These are phyloP conservation scores for Monodelphis domestica DNA, from an alignment of 2,797 vertebrate species.

Conservation along the genomic window DNA sequence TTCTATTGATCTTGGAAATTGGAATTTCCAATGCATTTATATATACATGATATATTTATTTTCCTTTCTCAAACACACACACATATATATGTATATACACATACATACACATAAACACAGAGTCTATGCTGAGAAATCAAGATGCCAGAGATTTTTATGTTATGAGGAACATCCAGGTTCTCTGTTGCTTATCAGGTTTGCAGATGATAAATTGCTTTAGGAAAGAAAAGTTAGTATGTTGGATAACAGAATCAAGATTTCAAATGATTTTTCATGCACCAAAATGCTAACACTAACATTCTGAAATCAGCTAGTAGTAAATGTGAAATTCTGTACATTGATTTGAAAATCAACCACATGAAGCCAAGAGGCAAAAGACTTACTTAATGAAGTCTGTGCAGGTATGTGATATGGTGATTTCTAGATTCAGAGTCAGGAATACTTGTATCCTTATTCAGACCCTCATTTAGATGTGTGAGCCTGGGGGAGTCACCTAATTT, in stretches of 20 bases:
- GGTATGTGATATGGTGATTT: not conserved
- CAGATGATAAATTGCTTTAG: conserved; percentile 20
- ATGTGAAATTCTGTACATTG: not conserved
- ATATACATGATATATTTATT: conserved; percentile 61
- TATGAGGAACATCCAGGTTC: conserved; percentile 13
- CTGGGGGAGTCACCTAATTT: not conserved
- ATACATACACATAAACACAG: conserved; percentile 53
- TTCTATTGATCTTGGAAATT: conserved; percentile 63
- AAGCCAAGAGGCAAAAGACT: not conserved
- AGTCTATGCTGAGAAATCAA: conserved; percentile 74
- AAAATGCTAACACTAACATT: conserved; percentile 50
- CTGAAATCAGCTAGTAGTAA: conserved; percentile 28
- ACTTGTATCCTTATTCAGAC: not conserved
- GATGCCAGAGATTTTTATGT: conserved; percentile 26
- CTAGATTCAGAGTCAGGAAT: too few species aligned
- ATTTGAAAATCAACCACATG: not conserved
- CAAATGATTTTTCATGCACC: conserved; percentile 18
- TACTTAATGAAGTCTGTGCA: not conserved
- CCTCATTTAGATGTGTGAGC: too few species aligned
- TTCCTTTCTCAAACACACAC: conserved; percentile 73
- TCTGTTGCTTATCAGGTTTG: conserved; percentile 22
- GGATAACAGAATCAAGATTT: conserved; percentile 27
- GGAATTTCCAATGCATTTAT: conserved; percentile 70
- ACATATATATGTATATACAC: too few species aligned
- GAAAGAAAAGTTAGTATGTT: conserved; percentile 35